Evolutionary conservation across 2,113 vertebrate species (phyloP), one percentile per base, ranked within the genome.

Genomic region (Vicugna pacos): DNA sequence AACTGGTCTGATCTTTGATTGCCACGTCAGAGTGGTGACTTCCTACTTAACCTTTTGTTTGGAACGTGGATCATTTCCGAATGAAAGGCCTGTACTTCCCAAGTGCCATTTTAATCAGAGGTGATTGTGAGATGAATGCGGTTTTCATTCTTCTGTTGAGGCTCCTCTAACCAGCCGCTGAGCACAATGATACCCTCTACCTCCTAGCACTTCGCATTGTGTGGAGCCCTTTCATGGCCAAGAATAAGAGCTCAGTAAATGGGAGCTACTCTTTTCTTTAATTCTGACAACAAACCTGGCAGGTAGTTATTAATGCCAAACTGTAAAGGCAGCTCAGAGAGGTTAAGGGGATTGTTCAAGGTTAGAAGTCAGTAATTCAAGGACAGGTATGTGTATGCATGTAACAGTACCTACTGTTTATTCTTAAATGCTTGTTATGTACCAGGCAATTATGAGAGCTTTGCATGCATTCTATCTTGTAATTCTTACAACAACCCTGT

Each of bases 11-110:
- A 50, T 16, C 58, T 94, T 95, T 96, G 95, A 94, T 86, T 86
- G 88, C 0, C 0, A 96, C 89, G 81, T 93, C 92, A 91, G 85
- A 87, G 77, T 76, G 81, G 69, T 42, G 56, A 79, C 95, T 95
- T 56, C 81, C 76, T 80, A 79, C 91, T 93, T 96, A 97, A 97
- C 95, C 93, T 97, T 97, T 93, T 94, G 67, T 94, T 96, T 93
- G 85, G 46, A 62, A 70, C 0, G 4, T 85, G 81, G 90, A 89
- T 95, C 73, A 76, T 91, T 95, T 93, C 60, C 38, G 67, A 95
- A 87, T 76, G 64, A 96, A 97, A 95, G 95, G 77, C 96, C 89
- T 97, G 48, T 50, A 50, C 94, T 94, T 96, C 95, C 95, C 95
- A 94, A 86, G 91, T 94, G 93, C 77, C 79, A 64, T 93, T 97